Percentiles rank a stretch among this genome's conserved stretches.
Conservation (phyloP, 2,888 invertebrate species). For the Tetrapedia diversipes region DNA sequence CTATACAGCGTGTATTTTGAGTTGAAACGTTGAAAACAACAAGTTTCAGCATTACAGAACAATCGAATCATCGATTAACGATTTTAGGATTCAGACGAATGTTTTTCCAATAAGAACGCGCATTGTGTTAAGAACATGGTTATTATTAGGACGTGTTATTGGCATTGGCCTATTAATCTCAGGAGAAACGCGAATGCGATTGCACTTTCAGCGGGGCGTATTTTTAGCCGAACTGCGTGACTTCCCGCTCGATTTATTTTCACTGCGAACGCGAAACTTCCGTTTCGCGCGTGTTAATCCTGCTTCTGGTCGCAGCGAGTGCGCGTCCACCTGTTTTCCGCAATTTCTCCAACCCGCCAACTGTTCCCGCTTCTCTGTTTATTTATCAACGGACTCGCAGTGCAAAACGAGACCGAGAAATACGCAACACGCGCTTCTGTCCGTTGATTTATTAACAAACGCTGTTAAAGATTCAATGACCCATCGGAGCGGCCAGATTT, state of each 20-base stretch:
- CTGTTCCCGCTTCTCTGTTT: not conserved
- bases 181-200: not conserved
- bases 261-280: slow-evolving; percentile 16
- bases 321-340: slow-evolving; percentile 32
- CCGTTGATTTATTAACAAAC: not conserved
- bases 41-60: too few relatives aligned
- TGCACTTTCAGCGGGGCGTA: not conserved
- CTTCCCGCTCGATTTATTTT: slow-evolving; percentile 29
- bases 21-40: too few relatives aligned
- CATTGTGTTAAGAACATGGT: too few relatives aligned
- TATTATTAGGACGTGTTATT: too few relatives aligned
- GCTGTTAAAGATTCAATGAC: not conserved
- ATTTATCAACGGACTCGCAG: slow-evolving; percentile 7
- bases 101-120: too few relatives aligned
- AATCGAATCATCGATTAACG: too few relatives aligned
- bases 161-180: too few relatives aligned
- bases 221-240: slow-evolving; percentile 11
- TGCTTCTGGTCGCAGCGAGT: not conserved
- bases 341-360: not conserved
- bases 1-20: too few relatives aligned
- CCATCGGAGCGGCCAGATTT: too few relatives aligned
- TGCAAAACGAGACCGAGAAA: not conserved
- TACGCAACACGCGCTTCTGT: not conserved
- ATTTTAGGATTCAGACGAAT: too few relatives aligned
- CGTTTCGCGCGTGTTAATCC: slow-evolving; percentile 1